Evolutionary conservation across 1,140 invertebrate genomes (phyloP).

Genomic region (Ooceraea biroi): DNA sequence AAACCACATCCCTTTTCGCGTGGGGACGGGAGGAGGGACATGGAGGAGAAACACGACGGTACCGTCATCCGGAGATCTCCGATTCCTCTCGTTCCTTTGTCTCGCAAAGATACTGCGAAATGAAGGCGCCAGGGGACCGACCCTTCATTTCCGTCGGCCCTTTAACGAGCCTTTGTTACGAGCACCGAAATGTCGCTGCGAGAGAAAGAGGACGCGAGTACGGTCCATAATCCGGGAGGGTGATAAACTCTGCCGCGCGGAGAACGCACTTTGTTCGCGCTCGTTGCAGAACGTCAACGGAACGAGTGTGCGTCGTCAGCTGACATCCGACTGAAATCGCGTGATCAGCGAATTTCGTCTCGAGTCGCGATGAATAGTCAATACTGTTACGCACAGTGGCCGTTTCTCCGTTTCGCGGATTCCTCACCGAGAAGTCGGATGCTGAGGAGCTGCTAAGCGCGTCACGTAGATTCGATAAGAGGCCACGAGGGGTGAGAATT

Average conservation of each 20-base stretch:
- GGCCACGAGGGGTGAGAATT: background rate
- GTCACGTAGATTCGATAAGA: constrained; percentile 18
- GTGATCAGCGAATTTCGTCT: constrained; percentile 18
- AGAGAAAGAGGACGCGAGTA: constrained; percentile 19
- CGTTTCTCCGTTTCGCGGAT: constrained; percentile 1
- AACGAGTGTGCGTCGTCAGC: background rate
- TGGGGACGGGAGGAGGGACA: background rate
- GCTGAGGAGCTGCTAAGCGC: background rate
- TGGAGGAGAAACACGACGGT: background rate
- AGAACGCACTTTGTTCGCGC: background rate
- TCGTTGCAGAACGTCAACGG: constrained; percentile 14
- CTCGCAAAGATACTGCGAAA: constrained; percentile 66
- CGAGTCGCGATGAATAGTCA: constrained; percentile 16
- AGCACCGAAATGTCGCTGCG: constrained; percentile 46
- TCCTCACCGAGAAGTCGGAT: background rate
- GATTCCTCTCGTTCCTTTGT: constrained; percentile 66
- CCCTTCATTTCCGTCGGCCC: constrained; percentile 69
- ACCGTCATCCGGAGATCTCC: constrained; percentile 53
- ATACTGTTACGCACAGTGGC: constrained; percentile 1
- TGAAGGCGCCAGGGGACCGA: constrained; percentile 50
- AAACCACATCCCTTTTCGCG: constrained; percentile 28
- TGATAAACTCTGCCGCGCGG: constrained; percentile 19
- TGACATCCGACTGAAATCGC: constrained; percentile 14
- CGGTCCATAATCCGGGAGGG: constrained; percentile 18
- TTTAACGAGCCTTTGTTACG: constrained; percentile 63